Conservation (phyloP, 1,140 invertebrate species). For the Cydia fagiglandana region DNA sequence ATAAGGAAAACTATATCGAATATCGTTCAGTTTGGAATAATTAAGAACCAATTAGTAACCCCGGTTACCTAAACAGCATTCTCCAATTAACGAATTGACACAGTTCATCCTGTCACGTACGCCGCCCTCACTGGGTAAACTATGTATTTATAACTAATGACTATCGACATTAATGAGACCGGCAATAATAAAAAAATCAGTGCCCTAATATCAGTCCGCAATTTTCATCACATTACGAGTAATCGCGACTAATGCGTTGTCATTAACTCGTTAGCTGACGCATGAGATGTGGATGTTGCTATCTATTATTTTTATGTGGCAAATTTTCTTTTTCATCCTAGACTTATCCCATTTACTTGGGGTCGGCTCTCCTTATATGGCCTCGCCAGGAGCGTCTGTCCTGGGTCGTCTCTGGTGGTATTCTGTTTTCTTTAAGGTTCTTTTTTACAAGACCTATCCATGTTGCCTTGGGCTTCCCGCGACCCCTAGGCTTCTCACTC, state of each 20-base stretch:
- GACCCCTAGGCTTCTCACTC: no score
- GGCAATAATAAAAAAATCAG: constrained; percentile 55
- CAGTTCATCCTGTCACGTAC: constrained; percentile 66
- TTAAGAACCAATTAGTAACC: constrained; percentile 28
- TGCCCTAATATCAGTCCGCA: constrained; percentile 56
- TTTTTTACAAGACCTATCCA: no score
- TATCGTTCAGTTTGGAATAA: constrained; percentile 1
- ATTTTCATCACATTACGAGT: constrained; percentile 46
- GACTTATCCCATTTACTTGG: no score
- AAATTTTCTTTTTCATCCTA: no score
- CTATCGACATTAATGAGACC: constrained; percentile 57
- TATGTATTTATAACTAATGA: constrained; percentile 46
- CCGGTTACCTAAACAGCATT: constrained; percentile 20
- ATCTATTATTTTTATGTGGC: constrained; percentile 40
- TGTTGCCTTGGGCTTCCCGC: no score
- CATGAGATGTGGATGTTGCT: constrained; percentile 36
- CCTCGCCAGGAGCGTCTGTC: no score
- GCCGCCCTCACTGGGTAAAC: constrained; percentile 33
- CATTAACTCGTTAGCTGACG: constrained; percentile 35
- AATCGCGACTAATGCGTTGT: constrained; percentile 46
- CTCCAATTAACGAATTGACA: constrained; percentile 42
- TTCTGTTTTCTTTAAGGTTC: no score
- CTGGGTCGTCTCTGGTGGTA: no score
- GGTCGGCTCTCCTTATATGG: no score
- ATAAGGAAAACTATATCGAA: constrained; percentile 15